Evolutionary conservation across 2,113 vertebrate genomes (phyloP).

Genomic region (Psittacus erithacus): DNA sequence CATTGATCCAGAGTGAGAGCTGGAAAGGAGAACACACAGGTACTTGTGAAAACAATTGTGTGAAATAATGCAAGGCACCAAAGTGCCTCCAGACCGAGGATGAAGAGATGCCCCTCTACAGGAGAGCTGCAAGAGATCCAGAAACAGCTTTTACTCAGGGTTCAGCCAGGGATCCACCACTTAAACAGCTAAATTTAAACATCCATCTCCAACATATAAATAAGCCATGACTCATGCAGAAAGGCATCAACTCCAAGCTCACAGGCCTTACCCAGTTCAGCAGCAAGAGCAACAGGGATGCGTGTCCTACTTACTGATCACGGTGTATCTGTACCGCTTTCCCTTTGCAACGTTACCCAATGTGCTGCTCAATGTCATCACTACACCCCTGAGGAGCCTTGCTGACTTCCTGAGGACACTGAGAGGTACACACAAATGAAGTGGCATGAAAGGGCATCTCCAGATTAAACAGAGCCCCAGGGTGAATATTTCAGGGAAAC

Average conservation of each 20-base stretch:
- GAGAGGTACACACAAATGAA: neutral
- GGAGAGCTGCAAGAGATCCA: neutral
- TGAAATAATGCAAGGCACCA: neutral
- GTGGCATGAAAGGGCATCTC: neutral
- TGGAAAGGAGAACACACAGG: constrained; percentile 50
- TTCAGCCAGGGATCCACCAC: neutral
- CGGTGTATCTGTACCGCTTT: fast-evolving
- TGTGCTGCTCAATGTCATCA: neutral
- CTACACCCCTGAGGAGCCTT: neutral
- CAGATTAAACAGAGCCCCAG: neutral
- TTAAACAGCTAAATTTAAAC: neutral
- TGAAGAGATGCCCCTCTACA: neutral
- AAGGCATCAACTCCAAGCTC: neutral
- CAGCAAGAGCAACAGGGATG: neutral
- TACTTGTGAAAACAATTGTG: neutral
- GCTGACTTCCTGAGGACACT: neutral
- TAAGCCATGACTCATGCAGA: neutral
- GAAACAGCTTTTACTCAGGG: neutral
- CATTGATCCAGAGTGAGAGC: constrained; percentile 97
- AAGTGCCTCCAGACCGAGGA: neutral
- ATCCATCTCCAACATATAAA: neutral
- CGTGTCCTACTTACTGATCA: neutral
- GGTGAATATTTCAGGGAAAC: neutral
- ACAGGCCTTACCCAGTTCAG: neutral
- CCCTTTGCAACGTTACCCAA: neutral